Percentiles rank a stretch among this genome's conserved stretches.
These are phyloP conservation scores for Cichlasoma orientale DNA, from an alignment of 2,797 vertebrate species.

Conservation along the genomic window DNA sequence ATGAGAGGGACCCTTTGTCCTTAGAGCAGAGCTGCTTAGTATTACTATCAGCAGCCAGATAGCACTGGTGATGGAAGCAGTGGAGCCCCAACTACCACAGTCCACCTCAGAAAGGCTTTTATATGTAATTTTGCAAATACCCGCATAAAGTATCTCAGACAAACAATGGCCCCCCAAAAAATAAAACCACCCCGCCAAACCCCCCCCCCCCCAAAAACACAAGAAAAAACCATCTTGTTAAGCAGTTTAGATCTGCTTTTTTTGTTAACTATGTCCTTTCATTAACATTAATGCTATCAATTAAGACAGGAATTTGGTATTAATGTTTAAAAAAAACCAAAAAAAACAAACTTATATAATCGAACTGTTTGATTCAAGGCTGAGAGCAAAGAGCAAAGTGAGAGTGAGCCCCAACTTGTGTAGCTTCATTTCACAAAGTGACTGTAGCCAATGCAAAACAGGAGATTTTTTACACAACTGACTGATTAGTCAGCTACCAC, in stretches of 20 bases:
- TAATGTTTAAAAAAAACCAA: slow-evolving; percentile 3
- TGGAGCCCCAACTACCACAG: slow-evolving; percentile 27
- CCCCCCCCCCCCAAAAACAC: too few relatives aligned
- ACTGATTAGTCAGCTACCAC: background rate
- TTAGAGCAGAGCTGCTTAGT: slow-evolving; percentile 63
- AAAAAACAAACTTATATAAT: slow-evolving; percentile 8
- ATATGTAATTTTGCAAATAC: background rate
- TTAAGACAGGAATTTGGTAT: background rate
- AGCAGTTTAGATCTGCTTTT: background rate
- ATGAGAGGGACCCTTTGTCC: slow-evolving; percentile 70
- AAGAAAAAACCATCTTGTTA: background rate
- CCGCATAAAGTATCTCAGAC: background rate
- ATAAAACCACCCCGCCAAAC: too few relatives aligned
- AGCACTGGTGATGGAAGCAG: slow-evolving; percentile 42
- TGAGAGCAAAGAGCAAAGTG: slow-evolving; percentile 25
- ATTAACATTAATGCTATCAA: background rate
- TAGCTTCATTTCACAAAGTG: background rate
- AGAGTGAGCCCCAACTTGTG: background rate
- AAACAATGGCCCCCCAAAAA: background rate
- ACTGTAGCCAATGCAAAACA: background rate
- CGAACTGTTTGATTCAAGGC: slow-evolving; percentile 14
- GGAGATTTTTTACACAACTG: background rate
- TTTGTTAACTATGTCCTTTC: background rate
- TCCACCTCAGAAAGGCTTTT: background rate
- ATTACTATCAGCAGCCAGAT: slow-evolving; percentile 64